Base-by-base conservation (phyloP, 1,140 invertebrate species). In the Acromyrmex echinatior region DNA sequence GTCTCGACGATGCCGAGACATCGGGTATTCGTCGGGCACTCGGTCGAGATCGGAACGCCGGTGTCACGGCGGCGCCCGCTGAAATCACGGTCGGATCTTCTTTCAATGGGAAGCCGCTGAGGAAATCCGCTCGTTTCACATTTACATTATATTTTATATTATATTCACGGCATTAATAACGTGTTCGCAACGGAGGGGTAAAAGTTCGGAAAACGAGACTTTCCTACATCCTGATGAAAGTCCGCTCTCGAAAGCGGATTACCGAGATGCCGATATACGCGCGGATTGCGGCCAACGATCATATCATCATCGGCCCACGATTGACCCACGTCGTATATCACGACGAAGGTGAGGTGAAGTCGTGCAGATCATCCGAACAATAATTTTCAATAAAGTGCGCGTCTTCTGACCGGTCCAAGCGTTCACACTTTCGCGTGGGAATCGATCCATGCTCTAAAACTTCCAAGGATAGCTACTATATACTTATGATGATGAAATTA, bases 1-100 rank as follows among this genome's bases (percentile, higher is more conserved):
- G 79, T 85, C 74, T 80, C 90, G 87, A 92, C 77, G 91, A 93
- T 91, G 90, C 76, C 77, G 87, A 21, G 63, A 18, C 49, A 4
- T 51, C 49, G 49, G 49, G 49, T 16, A 51, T 66, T 81, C 76
- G 63, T 87, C 88, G 84, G 90, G 87, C 88, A 81, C 90, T 91
- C 88, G 88, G 74, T 81, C 89, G 91, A 86, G 77, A 88, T 92
- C 78, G 53, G 39, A 18, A 53, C 31, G 14, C 63, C 56, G 80
- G 73, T 73, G 77, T 82, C 66, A 39, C 35, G 35, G 74, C 80
- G 63, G 12, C 73, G 87, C 74, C 66, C 65, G 80, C 80, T 58
- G 70, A 77, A 91, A 78, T 78, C 73, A 71, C 78, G 73, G 86
- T 63, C n/a, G 39, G 49, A 71, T 81, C 49, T 86, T 70, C 7